Evolutionary conservation across 2,113 vertebrate genomes (phyloP), one percentile per base, ranked within the genome.

Genomic region (Salvelinus fontinalis): DNA sequence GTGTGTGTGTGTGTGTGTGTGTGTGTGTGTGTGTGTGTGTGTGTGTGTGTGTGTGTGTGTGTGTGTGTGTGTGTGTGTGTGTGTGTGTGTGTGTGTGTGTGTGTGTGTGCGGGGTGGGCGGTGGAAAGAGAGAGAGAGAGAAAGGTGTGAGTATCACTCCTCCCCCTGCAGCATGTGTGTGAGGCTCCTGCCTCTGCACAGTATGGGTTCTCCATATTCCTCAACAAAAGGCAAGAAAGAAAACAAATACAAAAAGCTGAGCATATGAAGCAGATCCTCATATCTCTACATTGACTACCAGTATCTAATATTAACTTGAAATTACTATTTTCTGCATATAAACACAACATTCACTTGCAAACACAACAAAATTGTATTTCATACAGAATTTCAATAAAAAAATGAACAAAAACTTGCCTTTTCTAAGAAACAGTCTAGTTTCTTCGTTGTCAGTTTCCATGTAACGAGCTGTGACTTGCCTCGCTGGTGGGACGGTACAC

Each of bases 371-470:
- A 8, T 34, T 60, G 57, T 60, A 60, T 60, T 60, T 60, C 57
- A 60, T 60, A 60, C 3, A 16, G 18, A 60, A 60, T n/a, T 20
- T 20, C 4, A 70, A 24, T 54, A 59, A 71, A 54, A 24, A 26
- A 5, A 57, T 71, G 70, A 57, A 54, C 48, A 73, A 27, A 62
- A 73, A 34, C 34, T 34, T 34, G 34, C 51, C 54, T 64, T 73
- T 73, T 62, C 71, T 73, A 73, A 73, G 27, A 62, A 73, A 29
- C 57, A 16, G 22, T 44, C 57, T 64, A 64, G 29, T 64, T 64
- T 73, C 69, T 70, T 70, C 44, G 48, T 70, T 51, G 18, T 73
- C 29, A 73, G 64, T 73, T 12, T 73, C 57, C 71, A 73, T 62
- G 71, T 62, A 39, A 73, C 71, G 18, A 54, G 24, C 26, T 22